A percentile compares a stretch with the other conserved stretches of the same genome.
These are phyloP conservation scores for Spatulosminthurus flaviceps DNA, from an alignment of 2,888 invertebrate species.

Conservation along the genomic window DNA sequence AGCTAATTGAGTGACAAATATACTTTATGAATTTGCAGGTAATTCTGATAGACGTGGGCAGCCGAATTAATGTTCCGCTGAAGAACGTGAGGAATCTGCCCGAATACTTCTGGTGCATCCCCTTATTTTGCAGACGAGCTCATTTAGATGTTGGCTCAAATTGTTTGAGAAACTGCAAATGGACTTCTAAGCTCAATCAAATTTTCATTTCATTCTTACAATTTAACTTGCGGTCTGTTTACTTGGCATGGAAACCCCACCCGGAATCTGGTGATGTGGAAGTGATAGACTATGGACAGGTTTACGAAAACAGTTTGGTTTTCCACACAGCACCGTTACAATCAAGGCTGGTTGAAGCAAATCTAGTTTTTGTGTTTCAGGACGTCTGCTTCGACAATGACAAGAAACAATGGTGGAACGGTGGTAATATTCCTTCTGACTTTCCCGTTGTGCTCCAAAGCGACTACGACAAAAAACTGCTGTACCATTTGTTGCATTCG, in stretches of 20 bases:
- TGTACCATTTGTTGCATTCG: neutral
- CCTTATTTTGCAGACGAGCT: neutral
- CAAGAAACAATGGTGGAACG: neutral
- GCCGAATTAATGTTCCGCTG: neutral
- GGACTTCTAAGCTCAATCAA: neutral
- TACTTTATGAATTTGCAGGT: neutral
- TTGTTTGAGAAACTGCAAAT: neutral
- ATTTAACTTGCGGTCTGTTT: neutral
- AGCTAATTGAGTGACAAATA: no score
- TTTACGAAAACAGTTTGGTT: neutral
- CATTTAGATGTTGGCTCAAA: neutral
- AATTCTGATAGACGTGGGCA: neutral
- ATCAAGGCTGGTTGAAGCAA: no score
- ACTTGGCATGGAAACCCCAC: neutral
- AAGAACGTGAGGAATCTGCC: neutral
- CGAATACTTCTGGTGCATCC: neutral
- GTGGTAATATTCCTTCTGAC: neutral
- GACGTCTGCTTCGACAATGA: neutral
- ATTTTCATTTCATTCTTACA: neutral
- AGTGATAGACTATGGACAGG: conserved; percentile 1
- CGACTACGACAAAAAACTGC: neutral
- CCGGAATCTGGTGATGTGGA: neutral
- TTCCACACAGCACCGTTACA: no score
- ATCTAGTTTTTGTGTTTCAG: neutral
- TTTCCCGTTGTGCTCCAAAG: neutral